Evolutionary conservation across 2,113 vertebrate species (phyloP), one percentile per base, ranked within the genome.

Genomic region (Tachysurus fulvidraco): DNA sequence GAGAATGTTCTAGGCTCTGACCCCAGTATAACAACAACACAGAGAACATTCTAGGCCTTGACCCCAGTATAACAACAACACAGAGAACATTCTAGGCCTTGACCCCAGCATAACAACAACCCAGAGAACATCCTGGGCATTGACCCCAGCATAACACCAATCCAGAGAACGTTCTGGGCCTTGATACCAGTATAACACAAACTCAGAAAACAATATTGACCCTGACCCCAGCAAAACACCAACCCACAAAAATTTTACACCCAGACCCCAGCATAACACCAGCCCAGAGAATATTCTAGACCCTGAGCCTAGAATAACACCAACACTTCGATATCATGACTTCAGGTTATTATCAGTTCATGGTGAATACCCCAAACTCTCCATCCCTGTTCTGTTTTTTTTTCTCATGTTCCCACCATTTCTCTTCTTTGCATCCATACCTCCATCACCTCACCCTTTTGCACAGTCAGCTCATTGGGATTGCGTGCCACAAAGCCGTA

Each of bases 401-500:
- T 67, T 21, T 11, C 17, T 67, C 1, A 21, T 77, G 50, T 46
- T 65, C 67, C 46, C 57, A 77, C 46, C 21, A 60, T 74, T 86
- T 16, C 79, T 82, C 57, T 67, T 19, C 52, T 46, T 80, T 52
- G 28, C 41, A 85, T 59, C 78, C 81, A 28, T 92, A 99, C 98
- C 97, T 99, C 96, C 1, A 98, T 93, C 88, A 98, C 92, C 83
- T 99, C 98, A 6, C 97, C 97, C 94, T 96, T 96, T 80, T 97
- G 95, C 88, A 99, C 98, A 0, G 97, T 97, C 65, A 99, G 94
- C 91, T 99, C 98, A 0, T 95, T 97, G 94, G 96, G 95, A 41
- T 98, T 99, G 36, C 95, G 94, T 0, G 98, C 98, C 0, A 98
- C 97, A 90, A 99, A 99, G 92, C 97, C 96, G 1, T 99, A 99